Evolutionary conservation across 2,113 vertebrate species (phyloP), one percentile per base, ranked within the genome.

Genomic region (Scomber japonicus): DNA sequence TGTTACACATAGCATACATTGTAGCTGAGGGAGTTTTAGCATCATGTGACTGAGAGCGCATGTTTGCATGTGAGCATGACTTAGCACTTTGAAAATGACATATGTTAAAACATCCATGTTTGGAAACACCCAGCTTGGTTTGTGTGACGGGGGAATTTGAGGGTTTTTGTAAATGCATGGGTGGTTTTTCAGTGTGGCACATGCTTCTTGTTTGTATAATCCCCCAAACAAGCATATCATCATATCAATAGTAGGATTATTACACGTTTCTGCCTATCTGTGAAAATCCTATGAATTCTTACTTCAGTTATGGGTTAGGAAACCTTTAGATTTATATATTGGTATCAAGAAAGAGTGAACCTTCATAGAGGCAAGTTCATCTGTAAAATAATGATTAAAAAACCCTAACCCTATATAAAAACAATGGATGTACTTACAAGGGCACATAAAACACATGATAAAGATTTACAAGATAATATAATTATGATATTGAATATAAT

Each of bases 51-150:
- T 2, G 1, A 3, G 6, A 16, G 0, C 2, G 63, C 15, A 19
- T 51, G 5, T 40, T 51, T 2, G 56, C 55, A 60, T 78, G 76
- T 75, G 16, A 76, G 5, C 24, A 72, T 91, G 85, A 88, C 57
- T 56, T 14, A 2, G 72, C 57, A 12, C 11, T 80, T 74, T 50
- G 13, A 4, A 14, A 45, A 5, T 11, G 8, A 56, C 7, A 14
- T 13, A 0, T 65, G 11, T 46, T 11, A 35, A 3, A 61, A 21
- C 5, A 11, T 19, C 0, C 2, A 11, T 1, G 2, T 13, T 19
- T 80, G 87, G 87, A 84, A 91, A 88, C 75, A 88, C 81, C 88
- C 81, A 9, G 44, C 6, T 3, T 11, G 40, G 9, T 67, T 49
- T 31, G 21, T 14, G 19, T 71, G 5, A 13, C 9, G 54, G 84